These are phyloP conservation scores for Scleropages formosus DNA, from an alignment of 2,797 vertebrate species.

Conservation along the genomic window DNA sequence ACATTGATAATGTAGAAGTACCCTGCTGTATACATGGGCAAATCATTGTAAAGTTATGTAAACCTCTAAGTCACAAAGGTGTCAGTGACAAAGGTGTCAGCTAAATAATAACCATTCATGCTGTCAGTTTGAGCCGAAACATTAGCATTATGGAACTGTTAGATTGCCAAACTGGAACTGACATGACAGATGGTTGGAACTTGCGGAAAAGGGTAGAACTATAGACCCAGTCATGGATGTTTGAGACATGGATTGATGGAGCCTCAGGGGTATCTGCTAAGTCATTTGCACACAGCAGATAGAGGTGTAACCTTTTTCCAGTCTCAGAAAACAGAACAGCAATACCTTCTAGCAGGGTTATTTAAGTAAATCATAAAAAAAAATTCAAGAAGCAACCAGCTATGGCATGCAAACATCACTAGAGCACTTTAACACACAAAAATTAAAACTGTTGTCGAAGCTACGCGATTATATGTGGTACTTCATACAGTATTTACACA, in stretches of 20 bases:
- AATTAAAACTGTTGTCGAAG: not conserved
- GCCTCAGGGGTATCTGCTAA: not conserved
- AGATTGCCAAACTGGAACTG: not conserved
- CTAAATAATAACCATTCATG: no score
- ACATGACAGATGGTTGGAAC: conserved; percentile 9
- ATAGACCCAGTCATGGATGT: conserved; percentile 19
- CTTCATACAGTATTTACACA: not conserved
- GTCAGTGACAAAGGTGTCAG: no score
- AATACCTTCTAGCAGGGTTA: conserved; percentile 2
- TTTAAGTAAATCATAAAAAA: conserved; percentile 22
- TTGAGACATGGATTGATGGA: not conserved
- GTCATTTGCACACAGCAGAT: not conserved
- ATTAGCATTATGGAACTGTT: no score
- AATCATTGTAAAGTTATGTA: no score
- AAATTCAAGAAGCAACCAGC: conserved; percentile 9
- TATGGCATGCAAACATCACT: not conserved
- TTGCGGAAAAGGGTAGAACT: conserved; percentile 27
- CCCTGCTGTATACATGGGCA: no score
- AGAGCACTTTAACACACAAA: no score
- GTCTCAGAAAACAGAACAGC: conserved; percentile 4
- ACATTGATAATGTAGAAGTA: no score
- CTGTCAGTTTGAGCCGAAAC: no score
- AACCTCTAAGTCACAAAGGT: no score
- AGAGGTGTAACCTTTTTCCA: conserved; percentile 20
- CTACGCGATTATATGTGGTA: not conserved